Evolutionary conservation across 2,113 vertebrate species (phyloP).

Genomic region (Atractosteus spatula): DNA sequence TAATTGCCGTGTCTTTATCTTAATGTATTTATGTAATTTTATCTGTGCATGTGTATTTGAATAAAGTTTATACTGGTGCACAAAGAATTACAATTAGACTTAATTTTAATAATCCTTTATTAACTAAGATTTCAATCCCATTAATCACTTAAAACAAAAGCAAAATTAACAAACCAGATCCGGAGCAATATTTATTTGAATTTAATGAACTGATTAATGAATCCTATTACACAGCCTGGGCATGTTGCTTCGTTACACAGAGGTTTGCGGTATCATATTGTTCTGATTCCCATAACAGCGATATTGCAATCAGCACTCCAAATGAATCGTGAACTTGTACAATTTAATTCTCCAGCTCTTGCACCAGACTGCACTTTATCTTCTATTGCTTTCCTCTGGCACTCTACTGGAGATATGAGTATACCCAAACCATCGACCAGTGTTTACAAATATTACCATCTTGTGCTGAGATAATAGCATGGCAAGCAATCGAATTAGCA

Average conservation of each 20-base stretch:
- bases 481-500: too few species aligned
- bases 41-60: too few species aligned
- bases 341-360: neutral
- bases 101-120: neutral
- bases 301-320: neutral
- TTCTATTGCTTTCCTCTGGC: too few species aligned
- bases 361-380: too few species aligned
- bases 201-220: slow-evolving; percentile 11
- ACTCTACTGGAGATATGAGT: too few species aligned
- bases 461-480: too few species aligned
- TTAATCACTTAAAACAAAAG: slow-evolving; percentile 6
- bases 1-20: too few species aligned
- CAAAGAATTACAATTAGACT: neutral
- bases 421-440: too few species aligned
- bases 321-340: neutral
- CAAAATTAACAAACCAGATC: slow-evolving; percentile 12
- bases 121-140: neutral
- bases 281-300: neutral
- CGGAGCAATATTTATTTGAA: slow-evolving; percentile 12
- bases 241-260: neutral
- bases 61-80: neutral
- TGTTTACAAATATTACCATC: too few species aligned
- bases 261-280: neutral
- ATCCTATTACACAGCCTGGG: slow-evolving; percentile 3
- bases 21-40: too few species aligned